phyloP scores from a whole-genome alignment of 1,140 invertebrate species.

The Drosophila trapezifrons region DNA sequence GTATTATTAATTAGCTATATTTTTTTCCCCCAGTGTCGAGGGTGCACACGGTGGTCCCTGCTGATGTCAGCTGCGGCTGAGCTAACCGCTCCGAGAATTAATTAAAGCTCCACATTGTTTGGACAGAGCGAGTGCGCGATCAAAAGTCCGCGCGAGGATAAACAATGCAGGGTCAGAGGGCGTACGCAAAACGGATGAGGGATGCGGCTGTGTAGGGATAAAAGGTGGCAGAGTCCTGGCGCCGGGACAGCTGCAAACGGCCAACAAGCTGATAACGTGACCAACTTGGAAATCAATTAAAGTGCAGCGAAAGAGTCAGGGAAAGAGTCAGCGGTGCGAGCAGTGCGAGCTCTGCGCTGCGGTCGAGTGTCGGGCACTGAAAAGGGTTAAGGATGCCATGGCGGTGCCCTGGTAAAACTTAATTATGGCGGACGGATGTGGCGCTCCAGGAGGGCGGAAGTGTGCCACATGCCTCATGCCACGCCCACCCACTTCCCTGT shows the following conservation, averaged over 20 bases:
- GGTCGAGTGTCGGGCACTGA: conserved; percentile 12
- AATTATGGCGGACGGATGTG: conserved; percentile 79
- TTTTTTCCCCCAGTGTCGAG: conserved; percentile 18
- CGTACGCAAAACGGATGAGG: conserved; percentile 31
- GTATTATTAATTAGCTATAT: background rate
- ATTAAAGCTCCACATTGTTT: conserved; percentile 45
- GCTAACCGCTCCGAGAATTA: conserved; percentile 40
- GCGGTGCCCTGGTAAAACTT: conserved; percentile 57
- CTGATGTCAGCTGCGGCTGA: conserved; percentile 45
- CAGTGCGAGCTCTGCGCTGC: conserved; percentile 10
- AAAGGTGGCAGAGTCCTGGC: background rate
- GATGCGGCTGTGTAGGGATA: conserved; percentile 5
- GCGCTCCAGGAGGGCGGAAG: conserved; percentile 68
- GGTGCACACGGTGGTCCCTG: conserved; percentile 5
- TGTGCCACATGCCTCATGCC: conserved; percentile 39
- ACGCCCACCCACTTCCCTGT: conserved; percentile 28
- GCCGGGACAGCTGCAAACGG: conserved; percentile 53
- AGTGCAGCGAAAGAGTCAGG: conserved; percentile 58
- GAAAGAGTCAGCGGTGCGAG: conserved; percentile 22
- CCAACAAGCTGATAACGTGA: conserved; percentile 68
- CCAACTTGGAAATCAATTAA: conserved; percentile 79
- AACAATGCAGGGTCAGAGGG: conserved; percentile 20
- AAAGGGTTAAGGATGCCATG: conserved; percentile 17
- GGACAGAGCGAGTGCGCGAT: conserved; percentile 9
- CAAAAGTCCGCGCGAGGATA: conserved; percentile 36